Percentiles rank a stretch among this genome's conserved stretches.
phyloP scores from a whole-genome alignment of 2,888 invertebrate species.

The Gerris lacustris region DNA sequence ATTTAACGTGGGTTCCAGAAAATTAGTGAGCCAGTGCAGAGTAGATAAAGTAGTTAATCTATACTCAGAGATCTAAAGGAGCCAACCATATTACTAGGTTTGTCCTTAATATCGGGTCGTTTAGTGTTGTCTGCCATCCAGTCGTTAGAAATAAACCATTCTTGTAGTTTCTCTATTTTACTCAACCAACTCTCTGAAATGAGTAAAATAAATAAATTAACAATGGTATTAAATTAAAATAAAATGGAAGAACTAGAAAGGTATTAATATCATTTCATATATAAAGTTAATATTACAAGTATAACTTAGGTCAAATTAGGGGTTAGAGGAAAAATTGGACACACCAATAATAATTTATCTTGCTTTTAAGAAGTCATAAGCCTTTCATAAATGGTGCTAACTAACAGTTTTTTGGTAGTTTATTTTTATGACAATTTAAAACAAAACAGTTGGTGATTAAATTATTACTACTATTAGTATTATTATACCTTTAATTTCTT shows the following conservation, averaged over 20 bases:
- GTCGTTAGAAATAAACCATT: constrained; percentile 40
- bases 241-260: too few species aligned
- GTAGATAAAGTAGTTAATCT: constrained; percentile 37
- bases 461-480: neutral
- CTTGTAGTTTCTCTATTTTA: constrained; percentile 48
- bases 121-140: constrained; percentile 49
- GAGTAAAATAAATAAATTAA: neutral
- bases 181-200: constrained; percentile 42
- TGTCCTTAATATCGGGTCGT: constrained; percentile 33
- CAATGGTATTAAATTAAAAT: too few species aligned
- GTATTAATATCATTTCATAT: too few species aligned
- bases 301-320: too few species aligned
- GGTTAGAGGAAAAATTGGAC: too few species aligned
- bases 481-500: constrained; percentile 43
- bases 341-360: too few species aligned
- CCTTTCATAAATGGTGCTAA: neutral
- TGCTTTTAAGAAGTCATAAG: neutral
- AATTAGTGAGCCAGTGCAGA: neutral
- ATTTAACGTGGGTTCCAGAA: too few species aligned
- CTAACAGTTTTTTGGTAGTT: neutral
- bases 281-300: too few species aligned
- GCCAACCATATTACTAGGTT: constrained; percentile 42
- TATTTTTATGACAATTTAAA: neutral
- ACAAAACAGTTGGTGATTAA: neutral
- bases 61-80: constrained; percentile 47